Evolutionary conservation across 2,797 vertebrate genomes (phyloP), one percentile per base, ranked within the genome.

Genomic region (Tokudaia tokunoshimensis): DNA sequence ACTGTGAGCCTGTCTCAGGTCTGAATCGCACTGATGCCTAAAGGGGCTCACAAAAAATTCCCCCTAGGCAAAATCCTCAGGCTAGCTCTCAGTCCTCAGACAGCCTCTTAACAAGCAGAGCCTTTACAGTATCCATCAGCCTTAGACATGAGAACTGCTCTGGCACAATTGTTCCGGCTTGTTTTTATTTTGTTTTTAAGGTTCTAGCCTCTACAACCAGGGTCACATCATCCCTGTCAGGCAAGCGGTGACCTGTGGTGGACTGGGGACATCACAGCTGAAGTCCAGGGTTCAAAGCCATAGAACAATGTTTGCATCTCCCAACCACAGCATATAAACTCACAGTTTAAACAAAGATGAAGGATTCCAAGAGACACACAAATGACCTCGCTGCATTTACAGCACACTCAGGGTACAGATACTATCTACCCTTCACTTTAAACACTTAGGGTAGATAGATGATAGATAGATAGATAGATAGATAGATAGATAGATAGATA

Each of bases 91-190:
- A 96, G 80, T 10, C 47, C 55, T 88, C 4, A 7, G 76, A 93
- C 92, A 79, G 41, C 75, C 86, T 94, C n/a, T 85, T 41, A 41
- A 41, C 41, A 94, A 57, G 72, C 37, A 93, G 76, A 96, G 92
- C 50, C 79, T 55, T 82, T 87, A 41, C 88, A 74, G n/a, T 44
- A 26, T 41, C 79, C 81, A 78, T 84, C 81, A 93, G 78, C 61
- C 96, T 93, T 82, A 74, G 65, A 94, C 92, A 95, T 84, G 52
- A 93, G 70, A 91, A 92, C 15, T 15, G 65, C 85, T 91, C 83
- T 37, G 17, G 17, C 17, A 84, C 92, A n/a, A 9, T 41, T 92
- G 22, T 84, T 11, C 31, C 31, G 61, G n/a, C 29, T 74, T 44
- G 67, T 70, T n/a, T 72, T n/a, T 44, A 17, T 82, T 26, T 61